Conservation (phyloP, 2,113 vertebrate genomes). For the Thalassoma bifasciatum region DNA sequence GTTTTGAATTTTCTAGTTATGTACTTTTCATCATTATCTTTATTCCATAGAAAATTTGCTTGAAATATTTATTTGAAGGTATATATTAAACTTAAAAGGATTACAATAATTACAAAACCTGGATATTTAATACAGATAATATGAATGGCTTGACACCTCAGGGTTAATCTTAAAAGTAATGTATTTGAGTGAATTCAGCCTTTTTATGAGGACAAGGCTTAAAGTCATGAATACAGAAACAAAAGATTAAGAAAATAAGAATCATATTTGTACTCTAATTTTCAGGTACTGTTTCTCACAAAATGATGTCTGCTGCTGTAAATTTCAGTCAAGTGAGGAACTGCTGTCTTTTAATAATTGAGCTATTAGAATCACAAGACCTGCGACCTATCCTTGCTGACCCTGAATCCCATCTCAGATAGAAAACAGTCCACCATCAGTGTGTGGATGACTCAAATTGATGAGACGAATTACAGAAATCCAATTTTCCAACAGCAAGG, state of each 20-base stretch:
- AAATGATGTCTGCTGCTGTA: neutral
- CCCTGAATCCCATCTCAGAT: slow-evolving; percentile 1
- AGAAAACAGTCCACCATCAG: slow-evolving; percentile 40
- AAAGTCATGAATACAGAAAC: neutral
- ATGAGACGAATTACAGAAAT: slow-evolving; percentile 65
- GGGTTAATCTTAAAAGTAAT: too few species aligned
- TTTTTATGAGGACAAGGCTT: neutral
- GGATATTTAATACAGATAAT: neutral
- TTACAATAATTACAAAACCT: too few species aligned
- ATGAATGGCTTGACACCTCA: neutral
- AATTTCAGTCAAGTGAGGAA: neutral
- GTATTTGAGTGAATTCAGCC: neutral
- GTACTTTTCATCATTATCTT: too few species aligned
- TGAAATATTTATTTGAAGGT: too few species aligned
- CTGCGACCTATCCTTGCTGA: neutral
- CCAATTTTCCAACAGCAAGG: slow-evolving; percentile 54
- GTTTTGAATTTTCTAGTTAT: too few species aligned
- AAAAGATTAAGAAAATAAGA: too few species aligned
- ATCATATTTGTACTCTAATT: neutral
- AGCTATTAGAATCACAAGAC: slow-evolving; percentile 62
- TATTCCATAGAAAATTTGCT: too few species aligned
- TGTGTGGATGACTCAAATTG: slow-evolving; percentile 47
- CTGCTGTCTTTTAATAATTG: slow-evolving; percentile 15
- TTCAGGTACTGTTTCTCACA: neutral
- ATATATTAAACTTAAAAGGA: too few species aligned